These are phyloP conservation scores for Mayetiola destructor DNA, from an alignment of 2,888 invertebrate species.

Conservation along the genomic window DNA sequence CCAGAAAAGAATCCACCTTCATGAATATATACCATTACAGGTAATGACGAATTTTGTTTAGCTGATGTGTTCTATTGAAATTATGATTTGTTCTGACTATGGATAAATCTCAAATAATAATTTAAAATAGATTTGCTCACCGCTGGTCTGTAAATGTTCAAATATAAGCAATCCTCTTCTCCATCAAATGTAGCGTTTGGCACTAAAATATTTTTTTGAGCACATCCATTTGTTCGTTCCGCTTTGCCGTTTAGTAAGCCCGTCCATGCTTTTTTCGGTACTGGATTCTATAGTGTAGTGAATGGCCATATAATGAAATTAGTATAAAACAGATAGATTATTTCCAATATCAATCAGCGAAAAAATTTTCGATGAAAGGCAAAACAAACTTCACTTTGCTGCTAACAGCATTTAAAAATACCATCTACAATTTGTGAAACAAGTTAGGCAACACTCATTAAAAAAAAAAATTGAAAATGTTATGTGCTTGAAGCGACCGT, in stretches of 20 bases:
- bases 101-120: neutral
- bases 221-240: slow-evolving; percentile 24
- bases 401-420: too few relatives aligned
- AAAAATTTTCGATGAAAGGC: neutral
- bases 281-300: slow-evolving; percentile 28
- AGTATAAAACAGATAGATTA: too few relatives aligned
- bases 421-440: too few relatives aligned
- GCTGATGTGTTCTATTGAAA: neutral
- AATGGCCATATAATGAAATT: too few relatives aligned
- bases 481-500: too few relatives aligned
- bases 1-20: slow-evolving; percentile 18
- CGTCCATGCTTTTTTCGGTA: slow-evolving; percentile 23
- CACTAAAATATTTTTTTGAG: slow-evolving; percentile 35
- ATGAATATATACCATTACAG: slow-evolving; percentile 19
- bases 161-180: slow-evolving; percentile 18
- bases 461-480: too few relatives aligned
- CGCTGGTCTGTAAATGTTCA: slow-evolving; percentile 18
- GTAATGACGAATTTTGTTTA: slow-evolving; percentile 37
- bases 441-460: too few relatives aligned
- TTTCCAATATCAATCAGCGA: too few relatives aligned
- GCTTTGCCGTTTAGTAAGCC: slow-evolving; percentile 27
- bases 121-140: neutral
- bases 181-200: slow-evolving; percentile 22
- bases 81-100: too few relatives aligned
- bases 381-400: too few relatives aligned